Evolutionary conservation across 2,888 invertebrate genomes (phyloP), one percentile per base, ranked within the genome.

Genomic region (Timema podura): DNA sequence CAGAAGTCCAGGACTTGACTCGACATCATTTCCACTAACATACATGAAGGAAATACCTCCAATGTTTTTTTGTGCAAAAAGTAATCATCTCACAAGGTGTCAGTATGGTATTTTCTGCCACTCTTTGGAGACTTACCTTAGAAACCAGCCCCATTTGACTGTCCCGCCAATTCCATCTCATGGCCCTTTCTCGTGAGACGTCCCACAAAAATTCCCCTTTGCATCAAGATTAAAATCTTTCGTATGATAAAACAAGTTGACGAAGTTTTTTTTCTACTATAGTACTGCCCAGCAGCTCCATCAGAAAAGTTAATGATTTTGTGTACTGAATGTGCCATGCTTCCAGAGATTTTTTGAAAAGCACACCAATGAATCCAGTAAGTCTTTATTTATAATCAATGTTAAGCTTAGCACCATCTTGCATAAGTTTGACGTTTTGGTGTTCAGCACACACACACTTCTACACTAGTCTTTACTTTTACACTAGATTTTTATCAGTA

Each of bases 121-220:
- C 10, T 13, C 54, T 54, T 13, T 54, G 54, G n/a, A 54, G 11
- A 16, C 54, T 54, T 54, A 6, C 54, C 54, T 54, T 54, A 49
- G n/a, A 11, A 6, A 54, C 54, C 5, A 54, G 16, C n/a, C n/a
- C 54, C 6, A 2, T 54, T 54, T 54, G 10, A 54, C 54, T 54
- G 54, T 54, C 54, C 54, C 54, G 8, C 54, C 54, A 54, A 54
- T 54, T 54, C 54, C 5, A 54, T 54, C n/a, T 8, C 7, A 54
- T 54, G 7, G 54, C n/a, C 54, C 54, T 54, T 54, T 54, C n/a
- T 16, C n/a, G 16, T 13, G 54, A 11, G 54, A 54, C 16, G 7
- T 54, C 54, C 54, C 54, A 54, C n/a, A 54, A 54, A 54, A 54
- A 13, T 54, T 54, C 54, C 54, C n/a, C 54, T 54, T 6, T 9